Evolutionary conservation across 2,888 invertebrate species (phyloP).

Genomic region (Volucella inflata): DNA sequence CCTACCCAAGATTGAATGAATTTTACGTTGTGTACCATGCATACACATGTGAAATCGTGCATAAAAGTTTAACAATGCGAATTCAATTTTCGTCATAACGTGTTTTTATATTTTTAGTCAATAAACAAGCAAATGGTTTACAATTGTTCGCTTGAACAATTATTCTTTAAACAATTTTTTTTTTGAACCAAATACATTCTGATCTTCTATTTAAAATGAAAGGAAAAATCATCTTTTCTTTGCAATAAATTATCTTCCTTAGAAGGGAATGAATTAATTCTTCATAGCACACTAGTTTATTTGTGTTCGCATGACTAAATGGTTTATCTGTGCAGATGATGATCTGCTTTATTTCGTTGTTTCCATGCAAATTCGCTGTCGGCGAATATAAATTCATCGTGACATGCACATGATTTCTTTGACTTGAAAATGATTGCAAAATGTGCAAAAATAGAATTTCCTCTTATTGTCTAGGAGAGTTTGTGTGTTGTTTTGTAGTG

Average conservation of each 20-base stretch:
- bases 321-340: neutral
- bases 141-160: neutral
- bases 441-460: slow-evolving; percentile 31
- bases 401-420: slow-evolving; percentile 12
- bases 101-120: slow-evolving; percentile 46
- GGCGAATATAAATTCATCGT: neutral
- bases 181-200: neutral
- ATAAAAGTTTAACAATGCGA: slow-evolving; percentile 24
- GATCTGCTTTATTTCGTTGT: neutral
- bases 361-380: neutral
- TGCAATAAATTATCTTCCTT: slow-evolving; percentile 18
- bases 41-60: slow-evolving; percentile 23
- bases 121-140: slow-evolving; percentile 24
- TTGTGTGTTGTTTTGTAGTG: neutral
- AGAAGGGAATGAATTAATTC: neutral
- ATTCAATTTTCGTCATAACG: slow-evolving; percentile 10
- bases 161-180: neutral
- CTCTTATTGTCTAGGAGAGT: neutral
- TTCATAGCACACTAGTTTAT: slow-evolving; percentile 1
- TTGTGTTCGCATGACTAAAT: slow-evolving; percentile 27
- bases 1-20: slow-evolving; percentile 5
- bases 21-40: neutral
- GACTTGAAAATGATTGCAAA: slow-evolving; percentile 15
- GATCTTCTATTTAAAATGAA: neutral
- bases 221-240: slow-evolving; percentile 36